Base-by-base conservation (phyloP, 2,797 vertebrate genomes). In the Chloroceryle amazona region DNA sequence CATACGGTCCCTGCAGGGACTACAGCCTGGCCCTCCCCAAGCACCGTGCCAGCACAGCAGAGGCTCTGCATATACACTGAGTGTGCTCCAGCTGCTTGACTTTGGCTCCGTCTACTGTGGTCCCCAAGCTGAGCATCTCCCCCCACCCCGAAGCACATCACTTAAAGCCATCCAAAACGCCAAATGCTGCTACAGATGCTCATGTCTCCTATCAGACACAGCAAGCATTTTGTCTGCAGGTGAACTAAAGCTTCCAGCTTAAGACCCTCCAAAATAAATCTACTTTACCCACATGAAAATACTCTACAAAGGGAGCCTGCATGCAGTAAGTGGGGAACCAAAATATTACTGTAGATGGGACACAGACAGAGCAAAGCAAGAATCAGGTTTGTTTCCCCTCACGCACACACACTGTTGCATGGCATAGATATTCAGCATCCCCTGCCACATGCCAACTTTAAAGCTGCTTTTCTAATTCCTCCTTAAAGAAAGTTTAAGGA, bases 91-190 rank as follows among this genome's bases (percentile, higher is more conserved):
- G 42, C 44, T 58, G 37, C 49, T 33, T n/a, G 10, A 11, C 26
- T 52, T 28, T 2, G 23, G 54, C 35, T 18, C 17, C 11, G 4
- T 13, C 42, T 25, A 6, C 1, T 3, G 20, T 9, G 20, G 42
- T 18, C 25, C 52, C 11, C 0, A 0, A 17, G 10, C 18, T 3
- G n/a, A 70, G 39, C 7, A 0, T 17, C 49, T 22, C 47, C 8
- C 25, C n/a, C 21, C 21, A 21, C 33, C 6, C 0, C 0, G 0
- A n/a, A 41, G 17, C 22, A 6, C 1, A 0, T 19, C 13, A 12
- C 26, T 49, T 42, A 46, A 21, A 39, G 41, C 28, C 35, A 15
- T 44, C 20, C n/a, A 6, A 52, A 86, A 72, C 21, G 55, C 55
- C 22, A 58, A 58, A 35, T 2, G 18, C 41, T 33, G 58, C 46